These are phyloP conservation scores for Denticeps clupeoides DNA, from an alignment of 2,797 vertebrate species.

Conservation along the genomic window DNA sequence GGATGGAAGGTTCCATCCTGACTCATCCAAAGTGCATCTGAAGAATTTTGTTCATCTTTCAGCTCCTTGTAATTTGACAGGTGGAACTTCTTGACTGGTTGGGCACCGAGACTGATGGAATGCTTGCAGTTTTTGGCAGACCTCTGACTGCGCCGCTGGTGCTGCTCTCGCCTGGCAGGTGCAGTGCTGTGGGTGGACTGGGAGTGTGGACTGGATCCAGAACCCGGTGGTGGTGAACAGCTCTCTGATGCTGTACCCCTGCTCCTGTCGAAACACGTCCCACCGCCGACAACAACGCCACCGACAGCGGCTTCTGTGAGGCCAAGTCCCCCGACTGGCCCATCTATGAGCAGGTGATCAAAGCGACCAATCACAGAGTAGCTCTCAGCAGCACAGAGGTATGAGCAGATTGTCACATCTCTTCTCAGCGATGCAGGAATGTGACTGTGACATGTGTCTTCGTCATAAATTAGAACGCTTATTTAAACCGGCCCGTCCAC, in stretches of 20 bases:
- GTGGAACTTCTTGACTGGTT: too few relatives aligned
- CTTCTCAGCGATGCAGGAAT: too few relatives aligned
- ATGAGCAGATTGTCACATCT: too few relatives aligned
- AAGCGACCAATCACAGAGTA: not conserved
- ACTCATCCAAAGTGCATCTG: too few relatives aligned
- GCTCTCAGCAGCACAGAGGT: not conserved
- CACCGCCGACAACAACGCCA: conserved; percentile 2
- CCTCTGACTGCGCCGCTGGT: not conserved
- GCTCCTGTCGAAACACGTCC: conserved; percentile 71
- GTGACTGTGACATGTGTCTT: not conserved
- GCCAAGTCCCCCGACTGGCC: conserved; percentile 47
- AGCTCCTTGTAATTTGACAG: too few relatives aligned
- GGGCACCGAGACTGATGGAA: not conserved
- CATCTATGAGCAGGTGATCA: conserved; percentile 56
- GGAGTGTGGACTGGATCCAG: conserved; percentile 56
- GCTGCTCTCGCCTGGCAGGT: conserved; percentile 49
- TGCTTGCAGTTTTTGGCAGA: not conserved
- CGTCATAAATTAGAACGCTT: not conserved
- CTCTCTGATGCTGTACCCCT: conserved; percentile 59
- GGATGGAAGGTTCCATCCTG: too few relatives aligned
- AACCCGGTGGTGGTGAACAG: conserved; percentile 60
- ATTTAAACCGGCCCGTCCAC: too few relatives aligned
- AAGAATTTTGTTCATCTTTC: too few relatives aligned
- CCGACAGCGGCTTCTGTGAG: conserved; percentile 57
- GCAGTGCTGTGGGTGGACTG: conserved; percentile 78